These are phyloP conservation scores for Bujurquina vittata DNA, from an alignment of 2,113 vertebrate genomes.

Conservation along the genomic window DNA sequence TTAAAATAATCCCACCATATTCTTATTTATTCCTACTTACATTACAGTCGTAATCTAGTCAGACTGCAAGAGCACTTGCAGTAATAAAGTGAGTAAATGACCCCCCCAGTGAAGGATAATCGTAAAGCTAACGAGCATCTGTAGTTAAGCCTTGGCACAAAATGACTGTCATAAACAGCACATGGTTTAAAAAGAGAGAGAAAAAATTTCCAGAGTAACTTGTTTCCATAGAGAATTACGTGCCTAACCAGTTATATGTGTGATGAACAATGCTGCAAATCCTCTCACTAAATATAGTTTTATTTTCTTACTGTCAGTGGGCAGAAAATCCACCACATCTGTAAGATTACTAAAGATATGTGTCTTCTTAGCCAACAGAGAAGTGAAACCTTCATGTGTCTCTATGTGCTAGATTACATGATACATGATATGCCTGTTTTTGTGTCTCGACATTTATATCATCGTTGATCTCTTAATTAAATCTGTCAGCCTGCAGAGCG, in stretches of 20 bases:
- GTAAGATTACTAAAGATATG: background rate
- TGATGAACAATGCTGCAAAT: background rate
- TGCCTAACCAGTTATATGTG: background rate
- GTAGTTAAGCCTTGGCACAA: background rate
- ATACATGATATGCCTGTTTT: background rate
- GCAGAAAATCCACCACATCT: background rate
- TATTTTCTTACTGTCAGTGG: too few species aligned
- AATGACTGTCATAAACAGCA: background rate
- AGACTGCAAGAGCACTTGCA: background rate
- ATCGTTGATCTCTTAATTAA: background rate
- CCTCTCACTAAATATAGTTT: background rate
- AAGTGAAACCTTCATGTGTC: background rate
- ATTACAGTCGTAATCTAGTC: background rate
- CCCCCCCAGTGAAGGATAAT: background rate
- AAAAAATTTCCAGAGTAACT: background rate
- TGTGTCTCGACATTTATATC: background rate
- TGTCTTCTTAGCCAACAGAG: background rate
- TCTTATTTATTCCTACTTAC: background rate
- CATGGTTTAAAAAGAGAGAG: background rate
- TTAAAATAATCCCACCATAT: background rate
- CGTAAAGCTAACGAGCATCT: background rate
- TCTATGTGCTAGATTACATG: background rate
- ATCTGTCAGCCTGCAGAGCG: background rate
- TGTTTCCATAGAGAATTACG: background rate
- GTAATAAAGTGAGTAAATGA: background rate